Evolutionary conservation across 2,797 vertebrate species (phyloP).

Genomic region (Chiroxiphia lanceolata): DNA sequence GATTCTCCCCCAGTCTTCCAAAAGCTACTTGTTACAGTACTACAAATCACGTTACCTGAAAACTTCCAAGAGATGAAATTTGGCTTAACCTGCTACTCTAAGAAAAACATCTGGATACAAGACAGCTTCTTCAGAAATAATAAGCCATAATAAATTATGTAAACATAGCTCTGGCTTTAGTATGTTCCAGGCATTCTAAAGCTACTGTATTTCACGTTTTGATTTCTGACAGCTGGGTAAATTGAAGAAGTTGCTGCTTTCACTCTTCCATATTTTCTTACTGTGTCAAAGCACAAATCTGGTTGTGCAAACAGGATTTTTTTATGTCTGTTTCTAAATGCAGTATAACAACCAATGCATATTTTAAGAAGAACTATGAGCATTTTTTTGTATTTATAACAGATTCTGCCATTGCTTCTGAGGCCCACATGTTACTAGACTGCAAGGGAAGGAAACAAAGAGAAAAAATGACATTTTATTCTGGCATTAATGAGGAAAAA

Average conservation of each 20-base stretch:
- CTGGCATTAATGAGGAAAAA: not conserved
- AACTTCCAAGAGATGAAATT: not conserved
- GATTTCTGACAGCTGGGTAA: not conserved
- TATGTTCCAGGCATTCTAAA: not conserved
- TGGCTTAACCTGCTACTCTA: not conserved
- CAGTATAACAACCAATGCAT: not conserved
- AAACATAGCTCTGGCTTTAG: not conserved
- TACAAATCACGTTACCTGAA: not conserved
- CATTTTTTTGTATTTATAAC: not conserved
- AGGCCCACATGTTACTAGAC: not conserved
- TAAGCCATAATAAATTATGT: not conserved
- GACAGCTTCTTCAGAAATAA: not conserved
- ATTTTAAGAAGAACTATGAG: not conserved
- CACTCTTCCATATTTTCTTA: not conserved
- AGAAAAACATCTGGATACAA: not conserved
- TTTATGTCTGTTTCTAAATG: not conserved
- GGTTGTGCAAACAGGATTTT: not conserved
- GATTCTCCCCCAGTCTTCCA: not conserved
- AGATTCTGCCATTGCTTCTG: not conserved
- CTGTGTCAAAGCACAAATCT: not conserved
- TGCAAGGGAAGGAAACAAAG: not conserved
- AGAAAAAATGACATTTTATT: not conserved
- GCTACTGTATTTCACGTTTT: not conserved
- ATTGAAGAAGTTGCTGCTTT: not conserved
- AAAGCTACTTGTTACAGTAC: fast-evolving